phyloP scores from a whole-genome alignment of 1,140 invertebrate genomes.

The Coptotermes formosanus region DNA sequence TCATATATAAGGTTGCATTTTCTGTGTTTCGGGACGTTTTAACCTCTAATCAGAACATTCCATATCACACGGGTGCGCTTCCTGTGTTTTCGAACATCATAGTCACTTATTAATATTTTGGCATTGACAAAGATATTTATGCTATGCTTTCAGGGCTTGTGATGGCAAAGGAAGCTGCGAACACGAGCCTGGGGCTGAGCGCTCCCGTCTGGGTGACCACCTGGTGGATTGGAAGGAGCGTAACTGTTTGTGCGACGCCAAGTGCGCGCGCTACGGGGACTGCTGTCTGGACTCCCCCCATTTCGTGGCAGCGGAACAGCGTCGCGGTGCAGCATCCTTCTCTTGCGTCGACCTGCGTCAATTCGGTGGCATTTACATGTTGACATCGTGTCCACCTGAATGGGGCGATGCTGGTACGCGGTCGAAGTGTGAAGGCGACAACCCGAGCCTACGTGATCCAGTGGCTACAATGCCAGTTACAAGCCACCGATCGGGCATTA shows the following conservation, averaged over 20 bases:
- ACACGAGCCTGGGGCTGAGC: constrained; percentile 16
- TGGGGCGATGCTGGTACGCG: neutral
- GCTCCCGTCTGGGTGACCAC: constrained; percentile 36
- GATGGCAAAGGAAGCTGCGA: constrained; percentile 39
- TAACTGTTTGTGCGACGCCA: constrained; percentile 54
- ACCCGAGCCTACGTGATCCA: constrained; percentile 44
- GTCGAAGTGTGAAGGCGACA: constrained; percentile 38
- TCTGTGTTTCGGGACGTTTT: neutral
- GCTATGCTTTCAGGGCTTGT: constrained; percentile 37
- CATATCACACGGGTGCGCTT: neutral
- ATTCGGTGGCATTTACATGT: constrained; percentile 52
- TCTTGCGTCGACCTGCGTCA: constrained; percentile 47
- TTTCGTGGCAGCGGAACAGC: constrained; percentile 43
- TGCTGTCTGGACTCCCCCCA: constrained; percentile 52
- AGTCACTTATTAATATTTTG: neutral
- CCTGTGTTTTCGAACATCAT: neutral
- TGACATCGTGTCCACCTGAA: constrained; percentile 45
- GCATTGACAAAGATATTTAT: neutral
- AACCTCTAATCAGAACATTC: no score
- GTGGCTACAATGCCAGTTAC: constrained; percentile 50
- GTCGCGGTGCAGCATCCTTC: constrained; percentile 39
- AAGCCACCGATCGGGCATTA: constrained; percentile 46
- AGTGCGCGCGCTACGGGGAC: constrained; percentile 52
- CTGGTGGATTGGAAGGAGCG: constrained; percentile 46
- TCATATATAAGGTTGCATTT: no score